Evolutionary conservation across 2,888 invertebrate species (phyloP), one percentile per base, ranked within the genome.

Genomic region (Diadegma fenestrale): DNA sequence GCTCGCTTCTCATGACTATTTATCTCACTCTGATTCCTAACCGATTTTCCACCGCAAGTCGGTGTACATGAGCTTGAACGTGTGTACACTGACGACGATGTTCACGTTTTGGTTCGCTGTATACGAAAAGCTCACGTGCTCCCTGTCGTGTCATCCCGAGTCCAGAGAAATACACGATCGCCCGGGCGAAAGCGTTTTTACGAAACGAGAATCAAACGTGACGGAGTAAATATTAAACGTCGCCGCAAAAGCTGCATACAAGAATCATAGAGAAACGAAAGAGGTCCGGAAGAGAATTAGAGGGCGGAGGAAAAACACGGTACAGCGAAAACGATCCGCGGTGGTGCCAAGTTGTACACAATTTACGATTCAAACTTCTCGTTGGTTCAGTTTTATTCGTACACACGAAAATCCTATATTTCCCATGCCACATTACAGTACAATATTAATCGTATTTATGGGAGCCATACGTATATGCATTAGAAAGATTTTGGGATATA

Each of bases 151-250:
- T 54, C 48, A 26, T 63, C 45, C 45, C 54, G 30, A 41, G 22
- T 58, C 33, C 45, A 43, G 73, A 43, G 43, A 41, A 63, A 66
- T 64, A 72, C 69, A 79, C 66, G 63, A 72, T 43, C 80, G 51
- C 79, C 37, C 64, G 37, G 51, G 51, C 41, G 51, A 72, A 80
- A 80, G 30, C 72, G 73, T 64, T 80, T 73, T 77, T 68, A 80
- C 77, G 82, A 73, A 80, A 82, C 85, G 79, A 82, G 76, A 82
- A 82, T 82, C 85, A 82, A 82, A 85, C 82, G 82, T 85, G 85
- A 85, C 82, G 68, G 82, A 82, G 85, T 85, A 85, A 85, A 85
- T 82, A 85, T 85, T 85, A 80, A 82, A 85, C 68, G 80, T 26
- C 43, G 54, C 73, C 73, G 37, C 79, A 41, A 54, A 48, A 58